Evolutionary conservation across 2,888 invertebrate species (phyloP), one percentile per base, ranked within the genome.

Genomic region (Micoletzkya japonica): DNA sequence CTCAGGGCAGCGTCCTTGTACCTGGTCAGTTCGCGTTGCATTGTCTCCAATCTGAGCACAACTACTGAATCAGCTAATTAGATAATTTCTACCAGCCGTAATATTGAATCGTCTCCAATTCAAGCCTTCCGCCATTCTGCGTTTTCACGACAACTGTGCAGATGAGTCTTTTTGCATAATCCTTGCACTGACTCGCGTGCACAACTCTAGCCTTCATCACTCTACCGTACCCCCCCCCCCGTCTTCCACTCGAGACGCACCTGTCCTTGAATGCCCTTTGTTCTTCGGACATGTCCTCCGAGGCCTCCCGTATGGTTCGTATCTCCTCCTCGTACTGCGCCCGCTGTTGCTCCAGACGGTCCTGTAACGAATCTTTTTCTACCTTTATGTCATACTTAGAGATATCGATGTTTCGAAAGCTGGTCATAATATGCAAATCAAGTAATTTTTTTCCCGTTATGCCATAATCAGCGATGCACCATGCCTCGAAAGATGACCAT

Each of bases 291-390:
- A 58, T 50, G 50, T 39, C 36, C 34, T 68, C 58, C 4, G 44
- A 34, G 34, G 49, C 50, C 49, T 17, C n/a, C 28, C 44, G 30
- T 10, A 68, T 7, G 4, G n/a, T 20, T 7, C 68, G 44, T 10
- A 68, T 58, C 50, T 68, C 68, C 59, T 50, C 58, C 26, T 68
- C 68, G 59, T 68, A 68, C 28, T 57, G 57, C 44, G 36, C 50
- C 50, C 59, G 68, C 58, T 68, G 58, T 59, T 44, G 49, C 64
- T 64, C 64, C 32, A 64, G 52, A 10, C 50, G 36, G 10, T 28
- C n/a, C 64, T 64, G 64, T 34, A 64, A 64, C 0, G 44, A 20
- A 44, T 17, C 24, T 7, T 24, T 10, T 10, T n/a, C 24, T 54
- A 7, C 26, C 24, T n/a, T 54, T 54, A 20, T 54, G 17, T 54